Conservation (phyloP, 2,797 vertebrate genomes). For the Sciurus vulgaris region DNA sequence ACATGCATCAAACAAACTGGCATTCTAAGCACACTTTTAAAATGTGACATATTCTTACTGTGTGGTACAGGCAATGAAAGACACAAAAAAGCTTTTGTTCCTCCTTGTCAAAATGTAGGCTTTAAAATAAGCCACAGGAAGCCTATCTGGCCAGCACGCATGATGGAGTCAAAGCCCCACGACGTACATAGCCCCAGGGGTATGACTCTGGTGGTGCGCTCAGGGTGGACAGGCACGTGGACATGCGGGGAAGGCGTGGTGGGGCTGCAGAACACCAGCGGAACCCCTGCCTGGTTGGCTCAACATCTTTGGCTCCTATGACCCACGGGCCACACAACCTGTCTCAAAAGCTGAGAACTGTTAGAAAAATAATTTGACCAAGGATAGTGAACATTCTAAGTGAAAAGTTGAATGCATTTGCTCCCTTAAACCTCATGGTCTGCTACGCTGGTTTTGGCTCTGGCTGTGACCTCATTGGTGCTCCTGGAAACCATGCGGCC, state of each 20-base stretch:
- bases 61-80: background rate
- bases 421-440: background rate
- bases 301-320: background rate
- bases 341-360: constrained; percentile 30
- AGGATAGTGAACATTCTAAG: background rate
- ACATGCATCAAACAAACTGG: background rate
- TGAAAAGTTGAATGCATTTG: background rate
- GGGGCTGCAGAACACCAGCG: background rate
- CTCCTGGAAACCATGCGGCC: constrained; percentile 27
- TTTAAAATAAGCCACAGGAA: constrained; percentile 38
- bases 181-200: too few relatives aligned
- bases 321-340: background rate
- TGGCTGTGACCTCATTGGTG: constrained; percentile 9
- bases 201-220: too few relatives aligned
- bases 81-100: background rate
- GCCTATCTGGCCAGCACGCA: constrained; percentile 22
- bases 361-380: constrained; percentile 34
- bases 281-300: background rate
- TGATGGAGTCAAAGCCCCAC: background rate
- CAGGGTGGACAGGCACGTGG: background rate
- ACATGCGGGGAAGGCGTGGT: background rate
- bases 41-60: background rate
- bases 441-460: background rate
- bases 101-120: constrained; percentile 8
- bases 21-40: background rate